Base-by-base conservation (phyloP, 2,797 vertebrate genomes). In the Loriculus beryllinus region DNA sequence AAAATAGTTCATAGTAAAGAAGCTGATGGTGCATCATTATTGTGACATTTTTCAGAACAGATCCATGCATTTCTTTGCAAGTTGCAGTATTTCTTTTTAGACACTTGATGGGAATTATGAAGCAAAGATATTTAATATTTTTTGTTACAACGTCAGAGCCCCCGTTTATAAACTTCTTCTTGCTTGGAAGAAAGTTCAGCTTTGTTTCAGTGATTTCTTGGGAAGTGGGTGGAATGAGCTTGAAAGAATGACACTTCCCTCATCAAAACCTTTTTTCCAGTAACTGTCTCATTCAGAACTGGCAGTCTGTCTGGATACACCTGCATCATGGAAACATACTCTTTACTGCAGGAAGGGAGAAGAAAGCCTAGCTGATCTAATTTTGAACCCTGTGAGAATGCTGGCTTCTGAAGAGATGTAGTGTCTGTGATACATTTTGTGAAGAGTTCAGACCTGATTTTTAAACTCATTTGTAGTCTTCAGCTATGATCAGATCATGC, bases 41-140 rank as follows among this genome's bases (percentile, higher is more conserved):
- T 0, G 0, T 65, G 82, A 35, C 22, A 3, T 40, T 65, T 56
- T 51, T 42, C 2, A 12, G 35, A 39, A n/a, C 1, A 5, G 47
- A 75, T 72, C 17, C 1, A 0, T 85, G 19, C 0, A 0, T 71
- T 86, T 92, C 35, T 56, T 59, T 54, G 3, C n/a, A 54, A 89
- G 57, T 33, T 59, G 21, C 8, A 8, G 2, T 64, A 23, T 69
- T 93, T 82, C 31, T 70, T 8, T 71, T 4, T 49, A 25, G 31
- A 25, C 8, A 18, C 2, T 47, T 85, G 62, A 39, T 70, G 43
- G 39, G 75, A 77, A 56, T 62, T 69, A 60, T 14, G 56, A 69
- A 82, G 70, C 37, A 51, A 42, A 72, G 8, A 10, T 51, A 47
- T 1, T 43, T 21, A 5, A 18, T 86, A 54, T 13, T 69, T 7